A percentile compares a stretch with the other conserved stretches of the same genome.
These are phyloP conservation scores for Lethenteron reissneri DNA, from an alignment of 2,113 vertebrate species.

Conservation along the genomic window DNA sequence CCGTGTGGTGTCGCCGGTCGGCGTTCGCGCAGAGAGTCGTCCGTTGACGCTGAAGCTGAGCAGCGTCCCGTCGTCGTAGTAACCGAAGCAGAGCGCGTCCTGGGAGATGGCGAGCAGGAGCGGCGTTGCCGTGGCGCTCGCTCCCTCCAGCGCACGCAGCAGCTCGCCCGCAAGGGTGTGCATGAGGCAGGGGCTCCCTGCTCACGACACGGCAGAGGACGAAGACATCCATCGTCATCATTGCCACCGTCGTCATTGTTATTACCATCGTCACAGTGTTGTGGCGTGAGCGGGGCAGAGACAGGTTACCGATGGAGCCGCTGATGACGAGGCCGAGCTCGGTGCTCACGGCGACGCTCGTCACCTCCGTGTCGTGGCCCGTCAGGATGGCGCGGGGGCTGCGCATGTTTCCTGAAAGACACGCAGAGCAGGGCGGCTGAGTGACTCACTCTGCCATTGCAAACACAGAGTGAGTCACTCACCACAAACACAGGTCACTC, in stretches of 20 bases:
- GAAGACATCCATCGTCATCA: too few relatives aligned
- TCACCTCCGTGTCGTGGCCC: slow-evolving; percentile 78
- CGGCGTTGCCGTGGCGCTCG: slow-evolving; percentile 37
- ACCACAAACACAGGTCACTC: too few relatives aligned
- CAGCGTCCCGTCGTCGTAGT: slow-evolving; percentile 66
- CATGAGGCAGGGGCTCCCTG: slow-evolving; percentile 91
- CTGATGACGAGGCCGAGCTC: slow-evolving; percentile 85
- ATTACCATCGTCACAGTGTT: too few relatives aligned
- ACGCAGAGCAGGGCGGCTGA: background rate
- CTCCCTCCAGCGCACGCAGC: slow-evolving; percentile 58
- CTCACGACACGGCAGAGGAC: background rate
- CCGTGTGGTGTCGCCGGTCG: slow-evolving; percentile 60
- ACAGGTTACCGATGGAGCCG: slow-evolving; percentile 61
- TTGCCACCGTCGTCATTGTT: too few relatives aligned
- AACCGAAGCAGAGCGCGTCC: slow-evolving; percentile 77
- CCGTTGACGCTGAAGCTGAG: slow-evolving; percentile 82
- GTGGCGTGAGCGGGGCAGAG: background rate
- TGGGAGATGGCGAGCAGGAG: slow-evolving; percentile 66
- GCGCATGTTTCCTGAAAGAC: slow-evolving; percentile 46
- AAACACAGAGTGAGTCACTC: too few relatives aligned
- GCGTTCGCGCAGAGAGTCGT: slow-evolving; percentile 51
- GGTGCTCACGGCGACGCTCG: slow-evolving; percentile 64
- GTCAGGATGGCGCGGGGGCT: slow-evolving; percentile 67
- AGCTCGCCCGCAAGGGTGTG: slow-evolving; percentile 99
- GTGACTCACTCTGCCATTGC: too few relatives aligned